Percentiles rank a stretch among this genome's conserved stretches.
Evolutionary conservation across 2,113 vertebrate genomes (phyloP).

Genomic region (Psilopogon haemacephalus): DNA sequence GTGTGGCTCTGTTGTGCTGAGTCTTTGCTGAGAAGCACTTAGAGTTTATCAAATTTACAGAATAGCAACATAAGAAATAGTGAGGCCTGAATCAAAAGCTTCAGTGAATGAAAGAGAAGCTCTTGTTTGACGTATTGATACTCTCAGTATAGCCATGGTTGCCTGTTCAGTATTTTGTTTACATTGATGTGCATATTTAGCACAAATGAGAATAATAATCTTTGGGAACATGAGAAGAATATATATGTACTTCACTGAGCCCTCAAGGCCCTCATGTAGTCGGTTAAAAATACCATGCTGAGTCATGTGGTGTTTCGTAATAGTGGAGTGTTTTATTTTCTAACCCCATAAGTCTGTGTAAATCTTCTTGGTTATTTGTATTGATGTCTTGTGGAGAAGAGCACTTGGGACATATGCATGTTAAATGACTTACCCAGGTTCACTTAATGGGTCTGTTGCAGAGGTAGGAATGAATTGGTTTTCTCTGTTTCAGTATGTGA

Average conservation of each 20-base stretch:
- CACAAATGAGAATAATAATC: background rate
- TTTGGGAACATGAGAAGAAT: background rate
- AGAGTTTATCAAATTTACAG: slow-evolving; percentile 33
- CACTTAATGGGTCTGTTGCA: background rate
- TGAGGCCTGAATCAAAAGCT: slow-evolving; percentile 26
- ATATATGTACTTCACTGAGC: background rate
- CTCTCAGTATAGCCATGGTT: background rate
- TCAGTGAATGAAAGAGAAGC: slow-evolving; percentile 21
- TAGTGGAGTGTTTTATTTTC: slow-evolving; percentile 13
- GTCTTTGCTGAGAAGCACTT: background rate
- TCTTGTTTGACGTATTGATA: slow-evolving; percentile 43
- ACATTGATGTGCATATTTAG: slow-evolving; percentile 28
- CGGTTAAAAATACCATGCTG: slow-evolving; percentile 14
- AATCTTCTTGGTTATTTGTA: background rate
- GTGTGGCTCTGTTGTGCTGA: background rate
- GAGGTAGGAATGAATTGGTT: background rate
- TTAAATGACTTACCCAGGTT: background rate
- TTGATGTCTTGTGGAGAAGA: background rate
- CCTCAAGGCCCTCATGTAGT: background rate
- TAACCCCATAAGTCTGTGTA: background rate
- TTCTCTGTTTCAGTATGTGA: background rate
- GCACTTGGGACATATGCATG: background rate
- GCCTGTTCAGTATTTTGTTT: slow-evolving; percentile 42
- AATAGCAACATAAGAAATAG: slow-evolving; percentile 41
- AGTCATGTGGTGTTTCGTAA: slow-evolving; percentile 1